Evolutionary conservation across 2,113 vertebrate species (phyloP).

Genomic region (Tenrec ecaudatus): DNA sequence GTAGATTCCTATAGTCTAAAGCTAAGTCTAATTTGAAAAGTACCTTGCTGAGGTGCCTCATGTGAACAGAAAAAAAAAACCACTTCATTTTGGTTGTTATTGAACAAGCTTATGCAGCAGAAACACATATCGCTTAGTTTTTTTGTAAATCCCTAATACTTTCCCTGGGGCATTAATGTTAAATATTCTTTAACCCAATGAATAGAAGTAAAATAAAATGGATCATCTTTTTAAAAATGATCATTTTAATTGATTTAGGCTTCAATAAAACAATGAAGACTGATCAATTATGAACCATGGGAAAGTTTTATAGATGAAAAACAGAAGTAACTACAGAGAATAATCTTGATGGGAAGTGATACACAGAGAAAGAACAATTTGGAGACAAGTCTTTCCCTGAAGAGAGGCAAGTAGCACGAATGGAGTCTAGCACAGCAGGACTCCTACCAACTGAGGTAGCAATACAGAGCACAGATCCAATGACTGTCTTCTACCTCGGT

Average conservation of each 20-base stretch:
- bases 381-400: slow-evolving; percentile 7
- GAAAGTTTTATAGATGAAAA: not conserved
- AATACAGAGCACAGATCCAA: not conserved
- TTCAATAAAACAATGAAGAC: not conserved
- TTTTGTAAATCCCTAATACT: not conserved
- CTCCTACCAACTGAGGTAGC: not conserved
- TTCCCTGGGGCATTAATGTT: not conserved
- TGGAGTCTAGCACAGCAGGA: not conserved
- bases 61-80: not conserved
- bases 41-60: not conserved
- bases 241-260: not conserved
- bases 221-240: not conserved
- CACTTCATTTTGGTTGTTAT: not conserved
- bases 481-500: not conserved
- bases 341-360: not conserved
- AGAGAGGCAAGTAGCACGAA: not conserved
- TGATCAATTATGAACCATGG: not conserved
- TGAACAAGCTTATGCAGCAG: not conserved
- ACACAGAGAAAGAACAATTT: not conserved
- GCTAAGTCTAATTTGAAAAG: not conserved
- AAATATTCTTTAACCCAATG: too few relatives aligned
- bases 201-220: slow-evolving; percentile 9
- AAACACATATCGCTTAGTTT: not conserved
- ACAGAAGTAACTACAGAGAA: slow-evolving; percentile 16
- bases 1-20: not conserved